Conservation (phyloP, 2,113 vertebrate genomes). For the Climacteris rufus region DNA sequence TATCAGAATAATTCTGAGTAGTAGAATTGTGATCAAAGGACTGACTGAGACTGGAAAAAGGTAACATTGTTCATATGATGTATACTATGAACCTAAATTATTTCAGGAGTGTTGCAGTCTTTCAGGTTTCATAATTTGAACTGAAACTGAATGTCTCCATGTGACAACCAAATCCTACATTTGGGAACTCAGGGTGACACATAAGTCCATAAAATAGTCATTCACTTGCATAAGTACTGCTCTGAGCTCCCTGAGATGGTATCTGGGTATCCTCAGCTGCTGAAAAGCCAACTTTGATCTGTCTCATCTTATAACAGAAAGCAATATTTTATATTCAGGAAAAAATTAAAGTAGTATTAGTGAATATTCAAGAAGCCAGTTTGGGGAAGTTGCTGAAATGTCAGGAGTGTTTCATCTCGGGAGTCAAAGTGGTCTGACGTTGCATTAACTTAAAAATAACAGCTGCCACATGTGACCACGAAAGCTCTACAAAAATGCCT, state of each 20-base stretch:
- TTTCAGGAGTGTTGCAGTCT: background rate
- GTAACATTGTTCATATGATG: background rate
- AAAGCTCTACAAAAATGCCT: background rate
- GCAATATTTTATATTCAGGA: background rate
- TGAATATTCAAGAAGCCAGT: background rate
- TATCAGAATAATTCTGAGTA: background rate
- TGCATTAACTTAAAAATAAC: background rate
- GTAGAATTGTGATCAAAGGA: background rate
- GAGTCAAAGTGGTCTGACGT: background rate
- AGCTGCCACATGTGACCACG: background rate
- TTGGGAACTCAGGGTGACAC: background rate
- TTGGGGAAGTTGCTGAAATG: background rate
- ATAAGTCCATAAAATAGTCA: background rate
- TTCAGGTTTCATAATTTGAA: background rate
- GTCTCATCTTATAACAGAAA: background rate
- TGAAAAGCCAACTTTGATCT: constrained; percentile 7
- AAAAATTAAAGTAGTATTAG: background rate
- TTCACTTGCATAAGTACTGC: background rate
- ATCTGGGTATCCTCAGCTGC: background rate
- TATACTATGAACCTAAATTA: background rate
- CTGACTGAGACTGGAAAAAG: background rate
- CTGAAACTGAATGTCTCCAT: background rate
- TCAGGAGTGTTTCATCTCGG: background rate
- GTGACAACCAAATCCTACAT: background rate
- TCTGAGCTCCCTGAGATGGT: background rate